Evolutionary conservation across 2,888 invertebrate species (phyloP).

Genomic region (Zhengitettix transpicula): DNA sequence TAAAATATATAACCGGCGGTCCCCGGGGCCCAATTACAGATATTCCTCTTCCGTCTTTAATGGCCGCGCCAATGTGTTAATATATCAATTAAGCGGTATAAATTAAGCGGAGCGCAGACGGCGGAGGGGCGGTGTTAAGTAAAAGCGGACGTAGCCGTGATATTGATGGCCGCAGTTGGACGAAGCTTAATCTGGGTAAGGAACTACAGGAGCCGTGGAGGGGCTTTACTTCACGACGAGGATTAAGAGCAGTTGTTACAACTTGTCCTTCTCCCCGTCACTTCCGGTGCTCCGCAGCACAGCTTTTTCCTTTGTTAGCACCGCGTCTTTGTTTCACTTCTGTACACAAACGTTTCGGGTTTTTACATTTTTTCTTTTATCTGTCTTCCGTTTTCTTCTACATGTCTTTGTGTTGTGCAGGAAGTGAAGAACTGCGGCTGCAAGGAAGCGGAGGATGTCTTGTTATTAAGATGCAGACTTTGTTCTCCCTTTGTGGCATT

Average conservation of each 20-base stretch:
- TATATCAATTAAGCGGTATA: slow-evolving; percentile 12
- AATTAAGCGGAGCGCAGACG: slow-evolving; percentile 4
- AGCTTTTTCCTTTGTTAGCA: too few species aligned
- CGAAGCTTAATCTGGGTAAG: neutral
- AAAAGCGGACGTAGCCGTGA: neutral
- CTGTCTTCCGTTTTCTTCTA: too few species aligned
- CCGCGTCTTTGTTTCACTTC: too few species aligned
- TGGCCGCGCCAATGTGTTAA: slow-evolving; percentile 9
- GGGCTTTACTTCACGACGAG: neutral
- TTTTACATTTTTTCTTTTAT: too few species aligned
- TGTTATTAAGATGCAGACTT: too few species aligned
- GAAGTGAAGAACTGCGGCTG: too few species aligned
- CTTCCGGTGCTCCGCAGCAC: neutral
- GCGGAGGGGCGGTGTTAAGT: neutral
- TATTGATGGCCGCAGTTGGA: neutral
- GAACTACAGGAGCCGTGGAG: neutral
- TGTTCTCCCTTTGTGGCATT: too few species aligned
- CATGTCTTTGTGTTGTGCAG: too few species aligned
- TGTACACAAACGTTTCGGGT: too few species aligned
- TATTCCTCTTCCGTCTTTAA: slow-evolving; percentile 3
- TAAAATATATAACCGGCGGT: neutral
- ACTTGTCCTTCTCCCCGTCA: neutral
- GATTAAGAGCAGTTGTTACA: neutral
- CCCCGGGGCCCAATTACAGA: neutral
- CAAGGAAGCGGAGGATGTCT: too few species aligned